Conservation (phyloP, 2,797 vertebrate genomes). For the Atherinosoma microstoma region DNA sequence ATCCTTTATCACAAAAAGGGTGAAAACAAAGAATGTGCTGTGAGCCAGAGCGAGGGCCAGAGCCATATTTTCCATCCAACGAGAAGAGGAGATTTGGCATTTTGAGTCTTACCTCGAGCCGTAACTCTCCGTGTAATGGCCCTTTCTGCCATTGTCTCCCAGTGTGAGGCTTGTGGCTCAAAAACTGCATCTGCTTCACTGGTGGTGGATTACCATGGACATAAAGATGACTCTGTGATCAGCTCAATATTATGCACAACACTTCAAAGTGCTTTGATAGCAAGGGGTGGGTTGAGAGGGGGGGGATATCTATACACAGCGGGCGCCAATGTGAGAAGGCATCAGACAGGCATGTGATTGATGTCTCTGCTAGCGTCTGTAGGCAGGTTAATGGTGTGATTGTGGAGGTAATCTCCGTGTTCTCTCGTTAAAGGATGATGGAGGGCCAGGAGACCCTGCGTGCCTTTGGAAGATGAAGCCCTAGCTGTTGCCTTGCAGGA, state of each 20-base stretch:
- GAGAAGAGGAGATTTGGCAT: slow-evolving; percentile 29
- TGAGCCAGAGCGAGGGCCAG: slow-evolving; percentile 43
- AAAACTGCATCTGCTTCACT: slow-evolving; percentile 37
- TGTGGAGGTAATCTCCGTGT: slow-evolving; percentile 82
- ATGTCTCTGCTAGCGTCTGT: slow-evolving; percentile 72
- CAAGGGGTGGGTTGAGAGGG: slow-evolving; percentile 22
- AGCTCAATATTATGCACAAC: slow-evolving; percentile 61
- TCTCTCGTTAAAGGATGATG: slow-evolving; percentile 83
- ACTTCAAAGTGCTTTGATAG: slow-evolving; percentile 61
- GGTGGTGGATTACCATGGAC: slow-evolving; percentile 54
- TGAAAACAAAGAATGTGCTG: slow-evolving; percentile 64
- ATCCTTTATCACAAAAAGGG: slow-evolving; percentile 72
- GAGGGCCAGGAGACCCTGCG: slow-evolving; percentile 64
- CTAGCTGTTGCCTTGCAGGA: slow-evolving; percentile 43
- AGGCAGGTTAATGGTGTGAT: slow-evolving; percentile 84
- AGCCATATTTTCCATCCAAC: slow-evolving; percentile 43
- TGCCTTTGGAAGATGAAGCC: slow-evolving; percentile 56
- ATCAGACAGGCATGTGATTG: slow-evolving; percentile 75
- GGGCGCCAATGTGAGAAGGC: slow-evolving; percentile 55
- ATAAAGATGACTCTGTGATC: slow-evolving; percentile 64
- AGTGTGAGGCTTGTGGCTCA: slow-evolving; percentile 21
- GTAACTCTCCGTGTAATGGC: not conserved
- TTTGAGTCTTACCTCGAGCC: slow-evolving; percentile 26
- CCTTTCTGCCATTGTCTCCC: slow-evolving; percentile 9
- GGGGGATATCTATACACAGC: slow-evolving; percentile 36